These are phyloP conservation scores for Galbula dea DNA, from an alignment of 2,113 vertebrate genomes.

Conservation along the genomic window DNA sequence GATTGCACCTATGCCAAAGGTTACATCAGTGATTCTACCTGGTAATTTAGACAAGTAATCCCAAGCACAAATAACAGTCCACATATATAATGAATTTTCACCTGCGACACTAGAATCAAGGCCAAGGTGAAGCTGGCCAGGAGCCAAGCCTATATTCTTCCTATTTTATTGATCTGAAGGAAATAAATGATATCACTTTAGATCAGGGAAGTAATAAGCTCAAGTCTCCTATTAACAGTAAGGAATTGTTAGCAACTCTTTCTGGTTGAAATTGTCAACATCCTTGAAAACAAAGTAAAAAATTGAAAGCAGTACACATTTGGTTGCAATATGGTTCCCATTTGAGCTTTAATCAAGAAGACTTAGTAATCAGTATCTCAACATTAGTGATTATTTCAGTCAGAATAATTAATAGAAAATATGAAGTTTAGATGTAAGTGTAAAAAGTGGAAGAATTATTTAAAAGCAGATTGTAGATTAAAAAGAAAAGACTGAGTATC, in stretches of 20 bases:
- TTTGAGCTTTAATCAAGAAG: slow-evolving; percentile 68
- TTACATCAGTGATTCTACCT: not conserved
- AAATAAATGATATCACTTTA: slow-evolving; percentile 44
- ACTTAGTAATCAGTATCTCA: slow-evolving; percentile 60
- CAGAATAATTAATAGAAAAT: slow-evolving; percentile 58
- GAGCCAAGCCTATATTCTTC: not conserved
- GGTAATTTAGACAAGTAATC: not conserved
- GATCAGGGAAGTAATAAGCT: slow-evolving; percentile 21
- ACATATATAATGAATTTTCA: not conserved
- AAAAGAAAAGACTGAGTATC: not conserved
- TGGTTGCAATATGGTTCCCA: slow-evolving; percentile 68
- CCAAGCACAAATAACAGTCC: not conserved
- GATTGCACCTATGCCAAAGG: not conserved
- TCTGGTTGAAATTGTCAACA: not conserved
- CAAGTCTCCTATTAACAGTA: slow-evolving; percentile 16
- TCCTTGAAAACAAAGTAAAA: slow-evolving; percentile 52
- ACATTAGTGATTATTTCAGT: slow-evolving; percentile 45
- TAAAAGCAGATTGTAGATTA: not conserved
- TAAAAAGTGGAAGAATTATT: not conserved
- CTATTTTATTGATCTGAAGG: slow-evolving; percentile 27
- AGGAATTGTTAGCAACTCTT: slow-evolving; percentile 23
- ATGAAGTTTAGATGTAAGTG: not conserved
- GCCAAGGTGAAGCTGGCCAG: not conserved
- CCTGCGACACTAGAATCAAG: not conserved
- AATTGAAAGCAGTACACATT: slow-evolving; percentile 61